A percentile compares a stretch with the other conserved stretches of the same genome.
phyloP scores from a whole-genome alignment of 2,888 invertebrate species.

The Cephonodes hylas region DNA sequence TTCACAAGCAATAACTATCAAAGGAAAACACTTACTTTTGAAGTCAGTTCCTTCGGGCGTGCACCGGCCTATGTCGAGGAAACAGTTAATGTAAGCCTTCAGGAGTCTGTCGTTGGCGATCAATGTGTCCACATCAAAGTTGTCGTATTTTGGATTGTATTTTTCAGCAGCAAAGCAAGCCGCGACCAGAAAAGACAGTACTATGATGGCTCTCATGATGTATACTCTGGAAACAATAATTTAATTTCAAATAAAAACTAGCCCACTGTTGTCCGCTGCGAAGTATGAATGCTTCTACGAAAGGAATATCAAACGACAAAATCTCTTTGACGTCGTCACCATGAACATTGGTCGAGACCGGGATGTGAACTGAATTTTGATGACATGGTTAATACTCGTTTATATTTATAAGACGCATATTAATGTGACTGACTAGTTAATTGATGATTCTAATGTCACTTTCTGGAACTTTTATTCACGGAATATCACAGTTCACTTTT shows the following conservation, averaged over 20 bases:
- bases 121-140: constrained; percentile 86
- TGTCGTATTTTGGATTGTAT: constrained; percentile 87
- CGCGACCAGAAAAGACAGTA: constrained; percentile 57
- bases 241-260: constrained; percentile 26
- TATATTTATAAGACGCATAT: constrained; percentile 18
- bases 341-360: constrained; percentile 41
- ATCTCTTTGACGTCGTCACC: constrained; percentile 40
- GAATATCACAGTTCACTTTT: constrained; percentile 22
- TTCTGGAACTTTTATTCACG: neutral
- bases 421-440: neutral
- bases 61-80: constrained; percentile 85
- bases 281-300: constrained; percentile 33
- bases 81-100: constrained; percentile 86
- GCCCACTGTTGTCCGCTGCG: constrained; percentile 31
- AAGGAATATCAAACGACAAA: constrained; percentile 46
- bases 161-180: constrained; percentile 65
- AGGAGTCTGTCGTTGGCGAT: constrained; percentile 85
- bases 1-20: too few species aligned
- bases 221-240: constrained; percentile 41
- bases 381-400: constrained; percentile 15
- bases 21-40: constrained; percentile 81
- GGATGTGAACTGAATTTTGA: constrained; percentile 52
- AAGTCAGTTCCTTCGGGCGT: constrained; percentile 87
- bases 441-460: neutral
- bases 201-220: constrained; percentile 59